Evolutionary conservation across 2,888 invertebrate species (phyloP), one percentile per base, ranked within the genome.

Genomic region (Heptascelio sp.): DNA sequence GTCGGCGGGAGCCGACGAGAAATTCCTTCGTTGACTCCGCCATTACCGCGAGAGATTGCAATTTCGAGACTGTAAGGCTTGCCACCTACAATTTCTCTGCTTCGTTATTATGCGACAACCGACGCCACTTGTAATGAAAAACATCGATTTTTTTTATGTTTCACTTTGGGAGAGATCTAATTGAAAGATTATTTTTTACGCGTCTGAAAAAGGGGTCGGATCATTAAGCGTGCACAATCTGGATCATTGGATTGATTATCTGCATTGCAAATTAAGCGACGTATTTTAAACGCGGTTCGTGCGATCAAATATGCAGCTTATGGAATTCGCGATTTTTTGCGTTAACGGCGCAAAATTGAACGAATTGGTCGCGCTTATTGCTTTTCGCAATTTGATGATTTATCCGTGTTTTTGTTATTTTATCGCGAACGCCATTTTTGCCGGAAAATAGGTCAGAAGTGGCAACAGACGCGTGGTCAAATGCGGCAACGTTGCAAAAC

Each of bases 41-140:
- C 80, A 80, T 86, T 85, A 85, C 79, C 79, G 59, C 43, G 70
- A 67, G 85, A 86, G 81, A 89, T 89, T 88, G 89, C 88, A 89
- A 90, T 90, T 90, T 90, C 87, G 87, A 80, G 80, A 64, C 82
- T 73, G 34, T 80, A 37, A 30, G 77, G 53, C 68, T 83, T 76
- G 75, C 64, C 70, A 55, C 76, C 79, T 65, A 80, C 72, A 77
- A 80, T 75, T 83, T 72, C 83, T 75, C 72, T 30, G 60, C 76
- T 65, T 85, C 80, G 83, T 85, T 85, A 85, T 80, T 83, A 83
- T 83, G 80, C 83, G 76, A 73, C 75, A 73, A 72, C 68, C 55
- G 59, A 77, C 72, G 79, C 43, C 67, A 62, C 75, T 67, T 34
- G 64, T 79, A 79, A 84, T 79, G 76, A 85, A 78, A 80, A 77